phyloP scores from a whole-genome alignment of 2,797 vertebrate genomes.

The Monodelphis domestica region DNA sequence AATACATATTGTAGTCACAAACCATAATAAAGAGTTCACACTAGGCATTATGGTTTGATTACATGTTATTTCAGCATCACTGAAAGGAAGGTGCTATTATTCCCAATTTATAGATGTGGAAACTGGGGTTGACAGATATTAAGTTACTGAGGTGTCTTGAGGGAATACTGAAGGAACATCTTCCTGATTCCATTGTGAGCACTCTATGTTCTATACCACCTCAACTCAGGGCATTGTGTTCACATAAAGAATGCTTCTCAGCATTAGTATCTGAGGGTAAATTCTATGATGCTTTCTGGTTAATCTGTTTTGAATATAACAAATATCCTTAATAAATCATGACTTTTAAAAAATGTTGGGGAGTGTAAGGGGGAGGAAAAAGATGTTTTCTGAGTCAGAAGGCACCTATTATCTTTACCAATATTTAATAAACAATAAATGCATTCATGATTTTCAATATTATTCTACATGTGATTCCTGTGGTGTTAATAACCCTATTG shows the following conservation, averaged over 20 bases:
- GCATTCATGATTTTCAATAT: neutral
- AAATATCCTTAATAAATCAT: neutral
- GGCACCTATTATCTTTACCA: neutral
- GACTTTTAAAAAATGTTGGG: neutral
- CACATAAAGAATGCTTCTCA: neutral
- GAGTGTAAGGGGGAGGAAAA: neutral
- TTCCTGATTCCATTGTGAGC: neutral
- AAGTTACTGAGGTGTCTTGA: neutral
- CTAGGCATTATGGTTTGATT: too few relatives aligned
- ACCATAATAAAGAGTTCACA: neutral
- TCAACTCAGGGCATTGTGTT: neutral
- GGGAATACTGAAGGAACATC: neutral
- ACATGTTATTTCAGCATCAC: neutral
- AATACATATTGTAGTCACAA: neutral
- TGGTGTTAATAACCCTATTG: neutral
- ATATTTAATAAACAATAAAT: neutral
- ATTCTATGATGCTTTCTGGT: neutral
- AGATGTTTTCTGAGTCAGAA: neutral
- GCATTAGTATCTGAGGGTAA: too few relatives aligned
- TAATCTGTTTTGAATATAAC: neutral
- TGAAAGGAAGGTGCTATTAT: neutral
- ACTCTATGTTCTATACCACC: neutral
- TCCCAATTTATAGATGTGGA: neutral
- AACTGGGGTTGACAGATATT: neutral
- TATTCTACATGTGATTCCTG: neutral